Base-by-base conservation (phyloP, 2,797 vertebrate genomes). In the Premnoplex brunnescens region DNA sequence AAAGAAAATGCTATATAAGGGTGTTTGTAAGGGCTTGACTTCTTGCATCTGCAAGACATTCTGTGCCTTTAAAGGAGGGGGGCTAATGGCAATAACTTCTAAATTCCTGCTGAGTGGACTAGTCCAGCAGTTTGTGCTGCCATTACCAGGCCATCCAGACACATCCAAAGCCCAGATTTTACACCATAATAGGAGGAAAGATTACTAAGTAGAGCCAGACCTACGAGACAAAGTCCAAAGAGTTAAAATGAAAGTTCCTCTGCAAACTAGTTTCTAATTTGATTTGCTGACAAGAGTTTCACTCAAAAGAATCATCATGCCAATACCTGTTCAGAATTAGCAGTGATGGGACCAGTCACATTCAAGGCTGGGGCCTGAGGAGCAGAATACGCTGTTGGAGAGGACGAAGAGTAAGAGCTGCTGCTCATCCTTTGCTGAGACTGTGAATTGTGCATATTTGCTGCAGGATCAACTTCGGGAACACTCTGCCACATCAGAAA, bases 301-400 rank as follows among this genome's bases (percentile, higher is more conserved):
- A 58, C 39, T 84, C 1, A 5, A 79, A 91, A 85, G 60, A 94
- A 74, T 58, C 78, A 48, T 32, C 37, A 74, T 23, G 60, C 55
- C 85, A 71, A 83, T 98, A 99, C 99, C 99, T 99, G 99, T 96
- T 99, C 99, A 17, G 99, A 98, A 76, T 98, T 99, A 84, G 99
- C 99, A 79, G 98, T 99, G 97, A 99, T 99, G 93, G 99, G 97
- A 89, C 99, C 99, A 63, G 98, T 97, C 56, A 98, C 96, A 9
- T 97, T 98, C 90, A 99, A 95, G 92, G 97, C 98, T 7, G 99
- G 98, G 91, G 98, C 98, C 97, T 98, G 98, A 43, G 98, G 98
- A 60, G 97, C 56, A 14, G 97, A 96, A 96, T 98, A 99, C 5
- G 98, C 97, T 1, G 98, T 98, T 27, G 98, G 97, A 71, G 97